Conservation (phyloP, 2,888 invertebrate species). For the Rhingia campestris region DNA sequence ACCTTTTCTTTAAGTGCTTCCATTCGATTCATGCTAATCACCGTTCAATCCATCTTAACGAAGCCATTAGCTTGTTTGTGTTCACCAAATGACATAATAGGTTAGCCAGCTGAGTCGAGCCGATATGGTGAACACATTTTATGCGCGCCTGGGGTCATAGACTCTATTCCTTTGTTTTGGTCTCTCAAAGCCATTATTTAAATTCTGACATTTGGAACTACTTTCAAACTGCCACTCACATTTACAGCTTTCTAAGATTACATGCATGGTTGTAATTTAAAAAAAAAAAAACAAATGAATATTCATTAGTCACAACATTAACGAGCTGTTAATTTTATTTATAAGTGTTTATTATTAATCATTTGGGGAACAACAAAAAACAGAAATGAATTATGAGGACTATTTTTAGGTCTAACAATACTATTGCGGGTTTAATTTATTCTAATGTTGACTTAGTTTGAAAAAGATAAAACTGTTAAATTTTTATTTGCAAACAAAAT, state of each 20-base stretch:
- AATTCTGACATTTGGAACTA: not conserved
- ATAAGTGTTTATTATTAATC: not conserved
- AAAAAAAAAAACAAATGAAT: not conserved
- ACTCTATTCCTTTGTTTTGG: no score
- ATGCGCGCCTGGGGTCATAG: not conserved
- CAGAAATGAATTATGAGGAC: not conserved
- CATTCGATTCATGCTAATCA: not conserved
- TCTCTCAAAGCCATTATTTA: not conserved
- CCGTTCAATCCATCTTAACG: not conserved
- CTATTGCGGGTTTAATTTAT: not conserved
- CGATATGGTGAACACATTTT: not conserved
- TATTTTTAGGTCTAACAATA: not conserved
- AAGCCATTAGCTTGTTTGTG: not conserved
- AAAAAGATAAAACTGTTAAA: no score
- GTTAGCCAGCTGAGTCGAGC: not conserved
- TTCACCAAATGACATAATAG: not conserved
- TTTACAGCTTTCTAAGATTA: conserved; percentile 13
- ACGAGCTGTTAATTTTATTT: conserved; percentile 11
- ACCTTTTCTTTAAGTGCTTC: not conserved
- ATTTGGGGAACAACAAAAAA: not conserved
- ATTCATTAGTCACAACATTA: not conserved
- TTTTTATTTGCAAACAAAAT: no score
- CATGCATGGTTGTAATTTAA: not conserved
- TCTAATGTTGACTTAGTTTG: no score
- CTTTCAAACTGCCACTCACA: conserved; percentile 1